A percentile compares a stretch with the other conserved stretches of the same genome.
These are phyloP conservation scores for Erebia palarica DNA, from an alignment of 2,888 invertebrate species.

Conservation along the genomic window DNA sequence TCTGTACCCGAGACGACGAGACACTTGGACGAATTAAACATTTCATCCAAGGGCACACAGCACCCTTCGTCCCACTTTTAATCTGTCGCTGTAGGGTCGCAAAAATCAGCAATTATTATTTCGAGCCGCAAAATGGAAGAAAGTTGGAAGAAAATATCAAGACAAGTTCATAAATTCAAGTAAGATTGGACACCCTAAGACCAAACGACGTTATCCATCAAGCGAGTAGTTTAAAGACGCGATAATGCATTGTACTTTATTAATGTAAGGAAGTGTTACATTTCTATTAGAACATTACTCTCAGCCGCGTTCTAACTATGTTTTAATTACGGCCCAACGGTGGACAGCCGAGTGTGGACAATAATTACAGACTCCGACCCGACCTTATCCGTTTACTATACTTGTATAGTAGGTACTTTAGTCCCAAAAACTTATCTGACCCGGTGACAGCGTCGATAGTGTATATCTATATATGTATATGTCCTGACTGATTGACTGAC, in stretches of 20 bases:
- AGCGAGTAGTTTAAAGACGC: conserved; percentile 51
- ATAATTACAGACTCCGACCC: conserved; percentile 68
- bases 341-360: conserved; percentile 63
- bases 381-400: conserved; percentile 33
- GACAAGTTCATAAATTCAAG: neutral
- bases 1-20: no score
- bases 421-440: no score
- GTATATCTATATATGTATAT: conserved; percentile 41
- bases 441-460: no score
- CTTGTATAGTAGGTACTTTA: neutral
- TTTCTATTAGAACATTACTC: conserved; percentile 77
- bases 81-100: no score
- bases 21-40: no score
- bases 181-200: conserved; percentile 23
- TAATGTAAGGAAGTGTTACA: conserved; percentile 71
- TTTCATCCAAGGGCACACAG: no score
- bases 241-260: conserved; percentile 55
- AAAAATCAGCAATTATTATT: no score
- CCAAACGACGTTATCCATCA: conserved; percentile 60
- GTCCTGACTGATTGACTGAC: no score
- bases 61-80: no score
- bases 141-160: neutral
- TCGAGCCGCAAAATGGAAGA: no score
- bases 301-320: conserved; percentile 71
- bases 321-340: conserved; percentile 74